These are phyloP conservation scores for Diachrysia chrysitis DNA, from an alignment of 2,888 invertebrate genomes.

Conservation along the genomic window DNA sequence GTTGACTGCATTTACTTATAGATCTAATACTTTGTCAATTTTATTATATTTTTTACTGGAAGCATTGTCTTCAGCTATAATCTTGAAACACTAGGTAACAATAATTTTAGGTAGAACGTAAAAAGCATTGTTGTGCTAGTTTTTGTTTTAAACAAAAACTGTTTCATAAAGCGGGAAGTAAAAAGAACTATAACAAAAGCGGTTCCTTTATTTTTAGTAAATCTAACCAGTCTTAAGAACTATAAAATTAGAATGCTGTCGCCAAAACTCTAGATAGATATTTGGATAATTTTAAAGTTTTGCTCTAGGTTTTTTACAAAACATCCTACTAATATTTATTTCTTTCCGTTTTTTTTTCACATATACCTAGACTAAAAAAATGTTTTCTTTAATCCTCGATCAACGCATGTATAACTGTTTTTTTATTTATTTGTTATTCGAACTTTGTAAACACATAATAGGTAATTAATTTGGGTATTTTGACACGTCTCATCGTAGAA, in stretches of 20 bases:
- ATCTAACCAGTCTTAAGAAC: background rate
- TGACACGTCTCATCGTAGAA: background rate
- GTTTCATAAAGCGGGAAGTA: background rate
- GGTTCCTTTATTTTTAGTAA: background rate
- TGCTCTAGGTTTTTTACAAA: too few relatives aligned
- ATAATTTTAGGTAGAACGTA: conserved; percentile 8
- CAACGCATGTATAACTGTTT: background rate
- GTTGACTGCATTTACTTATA: background rate
- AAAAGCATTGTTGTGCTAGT: conserved; percentile 23
- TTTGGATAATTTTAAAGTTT: background rate
- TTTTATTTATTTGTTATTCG: background rate
- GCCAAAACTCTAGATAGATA: background rate
- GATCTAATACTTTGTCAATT: background rate
- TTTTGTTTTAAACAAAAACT: conserved; percentile 12
- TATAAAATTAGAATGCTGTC: background rate
- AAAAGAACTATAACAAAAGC: background rate
- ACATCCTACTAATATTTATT: too few relatives aligned
- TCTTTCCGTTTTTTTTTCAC: too few relatives aligned
- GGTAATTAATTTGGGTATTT: background rate
- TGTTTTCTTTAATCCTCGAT: background rate
- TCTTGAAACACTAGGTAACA: conserved; percentile 6
- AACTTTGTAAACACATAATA: background rate
- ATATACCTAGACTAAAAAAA: too few relatives aligned
- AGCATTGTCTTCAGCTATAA: background rate
- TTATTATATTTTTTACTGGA: background rate